Conservation (phyloP, 1,140 invertebrate species). For the Nasonia giraulti region DNA sequence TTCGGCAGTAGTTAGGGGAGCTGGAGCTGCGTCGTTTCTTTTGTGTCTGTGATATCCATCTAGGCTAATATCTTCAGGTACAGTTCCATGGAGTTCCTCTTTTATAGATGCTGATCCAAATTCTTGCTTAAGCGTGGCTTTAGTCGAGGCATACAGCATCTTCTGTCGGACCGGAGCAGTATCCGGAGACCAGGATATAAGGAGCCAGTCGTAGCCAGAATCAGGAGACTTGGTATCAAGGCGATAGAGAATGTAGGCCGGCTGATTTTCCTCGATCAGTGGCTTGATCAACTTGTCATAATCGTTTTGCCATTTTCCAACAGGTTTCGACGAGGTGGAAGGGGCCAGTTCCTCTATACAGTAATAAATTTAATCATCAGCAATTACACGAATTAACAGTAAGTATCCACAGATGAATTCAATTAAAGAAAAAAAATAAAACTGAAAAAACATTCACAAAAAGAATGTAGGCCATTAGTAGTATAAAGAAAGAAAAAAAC, state of each 20-base stretch:
- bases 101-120: slow-evolving; percentile 94
- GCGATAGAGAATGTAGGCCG: slow-evolving; percentile 94
- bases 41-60: slow-evolving; percentile 89
- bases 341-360: slow-evolving; percentile 86
- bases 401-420: not conserved
- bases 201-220: slow-evolving; percentile 92
- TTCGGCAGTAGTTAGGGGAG: slow-evolving; percentile 91
- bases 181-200: slow-evolving; percentile 97
- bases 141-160: slow-evolving; percentile 99
- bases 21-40: slow-evolving; percentile 85
- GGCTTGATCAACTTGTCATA: slow-evolving; percentile 88
- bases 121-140: slow-evolving; percentile 97
- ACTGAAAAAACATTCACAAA: not conserved
- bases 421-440: not conserved
- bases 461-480: not conserved
- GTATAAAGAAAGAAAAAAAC: not conserved
- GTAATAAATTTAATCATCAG: slow-evolving; percentile 44
- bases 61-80: slow-evolving; percentile 86
- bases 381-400: not conserved
- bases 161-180: slow-evolving; percentile 92
- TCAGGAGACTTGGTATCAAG: slow-evolving; percentile 75
- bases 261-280: slow-evolving; percentile 89
- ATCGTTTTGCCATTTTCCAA: slow-evolving; percentile 90
- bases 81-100: slow-evolving; percentile 92
- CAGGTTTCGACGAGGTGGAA: slow-evolving; percentile 79